These are phyloP conservation scores for Lasius fuliginosus DNA, from an alignment of 2,888 invertebrate genomes.

Conservation along the genomic window DNA sequence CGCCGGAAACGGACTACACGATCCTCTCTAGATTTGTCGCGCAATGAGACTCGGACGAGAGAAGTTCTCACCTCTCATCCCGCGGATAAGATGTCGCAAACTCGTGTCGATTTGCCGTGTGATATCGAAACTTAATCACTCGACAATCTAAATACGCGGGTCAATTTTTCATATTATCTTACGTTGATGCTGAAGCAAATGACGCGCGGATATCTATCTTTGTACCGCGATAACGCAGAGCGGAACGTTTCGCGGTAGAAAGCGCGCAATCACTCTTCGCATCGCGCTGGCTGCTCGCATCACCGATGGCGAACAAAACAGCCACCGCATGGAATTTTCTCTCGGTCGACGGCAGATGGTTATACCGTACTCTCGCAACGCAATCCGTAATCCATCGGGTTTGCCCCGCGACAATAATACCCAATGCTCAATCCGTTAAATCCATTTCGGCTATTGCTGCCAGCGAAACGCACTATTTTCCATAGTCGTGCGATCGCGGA, in stretches of 20 bases:
- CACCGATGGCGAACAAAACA: slow-evolving; percentile 33
- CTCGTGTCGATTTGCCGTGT: not conserved
- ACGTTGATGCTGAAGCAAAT: not conserved
- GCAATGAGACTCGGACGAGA: slow-evolving; percentile 4
- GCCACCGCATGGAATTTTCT: slow-evolving; percentile 9
- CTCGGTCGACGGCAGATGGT: slow-evolving; percentile 26
- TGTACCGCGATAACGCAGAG: not conserved
- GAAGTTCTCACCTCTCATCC: slow-evolving; percentile 30
- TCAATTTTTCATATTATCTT: slow-evolving; percentile 10
- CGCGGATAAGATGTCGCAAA: not conserved
- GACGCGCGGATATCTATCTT: not conserved
- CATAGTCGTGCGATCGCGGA: slow-evolving; percentile 40
- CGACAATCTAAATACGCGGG: not conserved
- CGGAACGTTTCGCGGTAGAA: not conserved
- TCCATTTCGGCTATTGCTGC: slow-evolving; percentile 48
- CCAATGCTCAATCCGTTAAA: slow-evolving; percentile 43
- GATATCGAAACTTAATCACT: not conserved
- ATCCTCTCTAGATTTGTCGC: slow-evolving; percentile 21
- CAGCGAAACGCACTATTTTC: slow-evolving; percentile 59
- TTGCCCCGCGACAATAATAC: slow-evolving; percentile 59
- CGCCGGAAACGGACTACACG: slow-evolving; percentile 15
- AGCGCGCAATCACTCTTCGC: not conserved
- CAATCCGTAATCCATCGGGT: slow-evolving; percentile 56
- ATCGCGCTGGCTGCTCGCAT: slow-evolving; percentile 7
- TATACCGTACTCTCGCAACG: slow-evolving; percentile 29